These are phyloP conservation scores for Metalampra italica DNA, from an alignment of 2,888 invertebrate genomes.

Conservation along the genomic window DNA sequence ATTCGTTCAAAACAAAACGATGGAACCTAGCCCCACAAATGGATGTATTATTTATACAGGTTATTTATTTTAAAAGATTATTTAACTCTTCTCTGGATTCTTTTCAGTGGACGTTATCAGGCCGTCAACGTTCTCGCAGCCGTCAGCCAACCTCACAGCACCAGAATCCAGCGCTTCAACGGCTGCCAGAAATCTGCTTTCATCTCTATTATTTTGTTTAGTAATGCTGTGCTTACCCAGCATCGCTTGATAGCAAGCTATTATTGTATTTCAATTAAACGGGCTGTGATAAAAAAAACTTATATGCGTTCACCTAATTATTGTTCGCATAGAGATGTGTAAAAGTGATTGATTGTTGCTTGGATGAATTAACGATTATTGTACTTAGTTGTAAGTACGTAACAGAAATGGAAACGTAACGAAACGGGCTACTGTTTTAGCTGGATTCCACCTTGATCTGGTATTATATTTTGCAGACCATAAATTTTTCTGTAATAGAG, in stretches of 20 bases:
- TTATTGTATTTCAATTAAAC: conserved; percentile 41
- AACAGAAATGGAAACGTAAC: background rate
- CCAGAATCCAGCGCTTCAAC: conserved; percentile 43
- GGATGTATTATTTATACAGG: too few species aligned
- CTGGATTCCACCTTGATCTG: too few species aligned
- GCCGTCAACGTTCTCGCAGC: conserved; percentile 48
- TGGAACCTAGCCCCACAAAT: too few species aligned
- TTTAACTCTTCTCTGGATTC: background rate
- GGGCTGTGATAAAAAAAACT: conserved; percentile 66
- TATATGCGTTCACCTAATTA: conserved; percentile 32
- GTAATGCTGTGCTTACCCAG: conserved; percentile 35
- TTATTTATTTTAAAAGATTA: too few species aligned
- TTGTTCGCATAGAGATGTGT: conserved; percentile 6
- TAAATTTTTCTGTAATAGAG: too few species aligned
- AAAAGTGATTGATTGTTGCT: conserved; percentile 8
- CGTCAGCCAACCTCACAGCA: conserved; percentile 51
- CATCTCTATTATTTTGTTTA: conserved; percentile 26
- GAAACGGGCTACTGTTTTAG: background rate
- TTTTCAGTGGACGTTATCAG: conserved; percentile 65
- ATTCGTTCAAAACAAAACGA: too few species aligned
- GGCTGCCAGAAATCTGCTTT: conserved; percentile 18
- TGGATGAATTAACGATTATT: conserved; percentile 5
- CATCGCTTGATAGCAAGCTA: conserved; percentile 46
- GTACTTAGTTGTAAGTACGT: background rate
- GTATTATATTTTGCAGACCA: too few species aligned